Evolutionary conservation across 2,797 vertebrate genomes (phyloP), one percentile per base, ranked within the genome.

Genomic region (Pseudomugil tenellus): DNA sequence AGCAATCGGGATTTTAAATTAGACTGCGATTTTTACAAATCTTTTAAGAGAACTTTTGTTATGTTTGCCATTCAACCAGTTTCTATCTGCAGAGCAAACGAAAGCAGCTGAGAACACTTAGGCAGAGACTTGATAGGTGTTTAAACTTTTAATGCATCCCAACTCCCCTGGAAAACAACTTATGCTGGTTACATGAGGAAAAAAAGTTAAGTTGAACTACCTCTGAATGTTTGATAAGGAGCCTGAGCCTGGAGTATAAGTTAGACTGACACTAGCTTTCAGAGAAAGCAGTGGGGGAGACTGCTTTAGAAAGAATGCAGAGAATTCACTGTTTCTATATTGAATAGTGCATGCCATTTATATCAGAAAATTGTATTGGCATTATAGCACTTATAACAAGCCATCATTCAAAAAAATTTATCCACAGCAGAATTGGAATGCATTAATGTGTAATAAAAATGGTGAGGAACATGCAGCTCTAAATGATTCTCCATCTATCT

Each of bases 151-250:
- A 92, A 66, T 70, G 69, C 57, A 66, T 59, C 68, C 68, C 56
- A 58, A 73, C 67, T 79, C 58, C 61, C 51, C 54, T 9, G 17
- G 75, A 87, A 86, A 91, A 90, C 85, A 87, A 87, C 77, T 76
- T 69, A 66, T 60, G 62, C 56, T 39, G 77, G 74, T 86, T 79
- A 62, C 73, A 79, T 39, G 10, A 69, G 49, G 60, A 79, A 12
- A 23, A 35, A 32, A 63, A 73, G 71, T 74, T 51, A 79, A 84
- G 81, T 70, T 63, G 79, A 91, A 84, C 77, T 72, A n/a, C 76
- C 64, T 71, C 79, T 94, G 85, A 93, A 95, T 93, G 89, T 93
- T 94, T 94, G 72, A 94, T 93, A 84, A 89, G 85, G 72, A 74
- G 81, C 72, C 69, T n/a, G 72, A 83, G 80, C 58, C 87, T 52